Conservation (phyloP, 2,797 vertebrate species). For the Sebastolobus alascanus region DNA sequence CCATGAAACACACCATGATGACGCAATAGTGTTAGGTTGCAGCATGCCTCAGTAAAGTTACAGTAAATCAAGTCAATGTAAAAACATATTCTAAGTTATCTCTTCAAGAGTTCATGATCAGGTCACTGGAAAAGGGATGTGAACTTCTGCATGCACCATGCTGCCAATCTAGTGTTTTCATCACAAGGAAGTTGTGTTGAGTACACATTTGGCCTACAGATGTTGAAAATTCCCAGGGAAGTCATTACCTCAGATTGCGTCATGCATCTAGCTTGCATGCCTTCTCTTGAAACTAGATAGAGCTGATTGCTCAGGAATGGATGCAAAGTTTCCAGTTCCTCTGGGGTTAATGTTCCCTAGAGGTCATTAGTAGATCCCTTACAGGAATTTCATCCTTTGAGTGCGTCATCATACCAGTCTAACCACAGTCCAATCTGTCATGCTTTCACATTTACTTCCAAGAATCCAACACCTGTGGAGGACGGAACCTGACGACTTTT, state of each 20-base stretch:
- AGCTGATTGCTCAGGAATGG: background rate
- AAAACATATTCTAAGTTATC: background rate
- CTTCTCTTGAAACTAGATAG: background rate
- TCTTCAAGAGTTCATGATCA: background rate
- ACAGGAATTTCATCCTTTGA: background rate
- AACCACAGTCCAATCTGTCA: background rate
- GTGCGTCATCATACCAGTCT: background rate
- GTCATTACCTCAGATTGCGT: background rate
- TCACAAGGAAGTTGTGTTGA: background rate
- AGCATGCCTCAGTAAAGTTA: background rate
- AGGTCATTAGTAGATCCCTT: background rate
- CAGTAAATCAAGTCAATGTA: background rate
- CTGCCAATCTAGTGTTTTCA: background rate
- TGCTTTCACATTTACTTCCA: background rate
- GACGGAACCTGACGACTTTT: too few relatives aligned
- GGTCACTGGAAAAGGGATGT: background rate
- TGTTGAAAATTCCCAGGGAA: background rate
- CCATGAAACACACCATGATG: background rate
- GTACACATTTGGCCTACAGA: too few relatives aligned
- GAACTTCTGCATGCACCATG: too few relatives aligned
- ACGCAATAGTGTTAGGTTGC: too few relatives aligned
- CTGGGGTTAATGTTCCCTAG: background rate
- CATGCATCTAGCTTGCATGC: background rate
- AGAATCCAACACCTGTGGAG: background rate
- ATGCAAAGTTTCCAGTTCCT: background rate